phyloP scores from a whole-genome alignment of 2,113 vertebrate genomes.

The Morone saxatilis region DNA sequence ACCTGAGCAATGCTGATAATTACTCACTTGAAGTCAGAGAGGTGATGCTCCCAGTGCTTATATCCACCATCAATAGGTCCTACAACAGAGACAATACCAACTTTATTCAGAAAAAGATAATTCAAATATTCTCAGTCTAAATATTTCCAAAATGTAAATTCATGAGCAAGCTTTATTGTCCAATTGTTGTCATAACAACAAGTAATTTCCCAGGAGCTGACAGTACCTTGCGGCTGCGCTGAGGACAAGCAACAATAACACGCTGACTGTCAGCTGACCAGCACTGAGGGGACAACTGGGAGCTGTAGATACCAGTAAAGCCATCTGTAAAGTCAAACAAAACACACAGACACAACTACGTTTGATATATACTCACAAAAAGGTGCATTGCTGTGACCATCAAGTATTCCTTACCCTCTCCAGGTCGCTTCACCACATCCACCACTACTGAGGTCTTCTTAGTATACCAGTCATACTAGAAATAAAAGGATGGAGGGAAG shows the following conservation, averaged over 20 bases:
- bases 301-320: constrained; percentile 91
- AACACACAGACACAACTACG: constrained; percentile 12
- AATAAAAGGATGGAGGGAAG: constrained; percentile 25
- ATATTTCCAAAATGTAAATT: neutral
- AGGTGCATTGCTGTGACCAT: neutral
- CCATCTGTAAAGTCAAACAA: constrained; percentile 80
- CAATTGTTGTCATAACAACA: neutral
- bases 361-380: neutral
- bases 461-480: constrained; percentile 94
- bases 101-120: neutral
- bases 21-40: constrained; percentile 85
- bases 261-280: constrained; percentile 94
- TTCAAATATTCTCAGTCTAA: neutral
- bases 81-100: constrained; percentile 55
- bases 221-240: constrained; percentile 89
- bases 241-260: constrained; percentile 87
- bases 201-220: neutral
- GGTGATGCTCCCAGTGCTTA: constrained; percentile 77
- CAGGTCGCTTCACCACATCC: constrained; percentile 86
- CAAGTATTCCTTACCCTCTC: constrained; percentile 81
- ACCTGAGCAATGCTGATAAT: neutral
- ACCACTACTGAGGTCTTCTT: constrained; percentile 90
- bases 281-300: constrained; percentile 86
- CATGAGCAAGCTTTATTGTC: neutral
- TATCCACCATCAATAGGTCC: constrained; percentile 86